Conservation (phyloP, 2,797 vertebrate species). For the Fistularia tabacaria region DNA sequence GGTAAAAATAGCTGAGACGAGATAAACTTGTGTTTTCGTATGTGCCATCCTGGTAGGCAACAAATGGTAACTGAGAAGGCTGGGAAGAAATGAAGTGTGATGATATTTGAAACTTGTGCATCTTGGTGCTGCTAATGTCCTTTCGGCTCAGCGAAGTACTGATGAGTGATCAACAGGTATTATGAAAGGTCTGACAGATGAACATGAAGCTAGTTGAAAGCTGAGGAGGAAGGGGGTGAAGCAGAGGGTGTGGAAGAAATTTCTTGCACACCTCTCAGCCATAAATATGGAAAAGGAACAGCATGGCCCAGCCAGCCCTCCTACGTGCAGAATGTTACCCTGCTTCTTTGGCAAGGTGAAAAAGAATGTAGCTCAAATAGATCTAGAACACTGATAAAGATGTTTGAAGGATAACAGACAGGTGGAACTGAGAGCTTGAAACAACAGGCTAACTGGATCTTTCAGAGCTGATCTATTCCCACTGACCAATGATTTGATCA, state of each 20-base stretch:
- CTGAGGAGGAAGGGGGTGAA: slow-evolving; percentile 33
- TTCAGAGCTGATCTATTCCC: neutral
- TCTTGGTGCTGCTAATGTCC: neutral
- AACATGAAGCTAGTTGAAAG: slow-evolving; percentile 40
- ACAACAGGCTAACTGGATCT: neutral
- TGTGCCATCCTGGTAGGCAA: neutral
- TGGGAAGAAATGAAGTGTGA: neutral
- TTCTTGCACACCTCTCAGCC: slow-evolving; percentile 61
- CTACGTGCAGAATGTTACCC: slow-evolving; percentile 69
- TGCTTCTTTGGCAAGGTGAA: slow-evolving; percentile 46
- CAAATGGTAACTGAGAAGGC: too few species aligned
- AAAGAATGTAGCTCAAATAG: slow-evolving; percentile 32
- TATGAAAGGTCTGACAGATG: slow-evolving; percentile 42
- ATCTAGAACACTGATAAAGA: slow-evolving; percentile 22
- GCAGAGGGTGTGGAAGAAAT: slow-evolving; percentile 53
- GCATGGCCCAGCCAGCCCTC: slow-evolving; percentile 63
- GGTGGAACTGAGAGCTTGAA: neutral
- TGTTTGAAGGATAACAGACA: neutral
- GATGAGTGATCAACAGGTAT: slow-evolving; percentile 36
- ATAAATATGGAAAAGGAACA: slow-evolving; percentile 72
- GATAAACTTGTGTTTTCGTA: neutral
- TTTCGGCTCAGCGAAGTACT: slow-evolving; percentile 19
- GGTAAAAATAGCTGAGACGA: neutral
- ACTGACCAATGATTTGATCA: neutral
- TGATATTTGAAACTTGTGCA: slow-evolving; percentile 5